These are phyloP conservation scores for Himalopsyche japonica DNA, from an alignment of 2,888 invertebrate species.

Conservation along the genomic window DNA sequence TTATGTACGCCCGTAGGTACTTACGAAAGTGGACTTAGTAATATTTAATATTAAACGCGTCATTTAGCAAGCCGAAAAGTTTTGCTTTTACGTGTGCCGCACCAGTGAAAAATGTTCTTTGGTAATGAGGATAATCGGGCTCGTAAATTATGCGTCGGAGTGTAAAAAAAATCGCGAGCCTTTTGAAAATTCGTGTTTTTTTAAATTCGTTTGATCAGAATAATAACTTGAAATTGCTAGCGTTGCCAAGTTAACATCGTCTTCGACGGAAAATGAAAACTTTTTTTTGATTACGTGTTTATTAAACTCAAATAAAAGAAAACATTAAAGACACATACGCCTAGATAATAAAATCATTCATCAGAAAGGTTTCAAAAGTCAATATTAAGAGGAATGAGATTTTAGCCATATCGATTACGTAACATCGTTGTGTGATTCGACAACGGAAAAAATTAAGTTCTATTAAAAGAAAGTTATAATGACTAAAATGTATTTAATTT, in stretches of 20 bases:
- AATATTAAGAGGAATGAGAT: too few relatives aligned
- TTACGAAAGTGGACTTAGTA: neutral
- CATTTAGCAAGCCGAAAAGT: constrained; percentile 6
- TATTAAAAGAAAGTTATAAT: too few relatives aligned
- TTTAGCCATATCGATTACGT: too few relatives aligned
- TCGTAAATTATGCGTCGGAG: constrained; percentile 28
- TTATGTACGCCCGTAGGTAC: neutral
- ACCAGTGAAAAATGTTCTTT: constrained; percentile 34
- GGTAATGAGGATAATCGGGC: constrained; percentile 39
- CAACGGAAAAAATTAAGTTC: too few relatives aligned
- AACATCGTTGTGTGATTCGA: too few relatives aligned
- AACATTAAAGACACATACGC: too few relatives aligned
- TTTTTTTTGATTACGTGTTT: too few relatives aligned
- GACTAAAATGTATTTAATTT: too few relatives aligned
- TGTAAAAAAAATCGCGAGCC: constrained; percentile 27
- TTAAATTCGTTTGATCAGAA: neutral
- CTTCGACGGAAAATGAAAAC: too few relatives aligned
- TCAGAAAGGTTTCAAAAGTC: too few relatives aligned
- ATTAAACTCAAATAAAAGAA: too few relatives aligned
- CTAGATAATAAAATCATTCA: too few relatives aligned
- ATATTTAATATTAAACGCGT: constrained; percentile 1
- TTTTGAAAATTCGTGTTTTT: constrained; percentile 20
- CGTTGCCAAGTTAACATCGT: neutral
- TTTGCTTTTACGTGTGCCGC: constrained; percentile 15
- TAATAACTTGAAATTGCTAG: neutral